These are phyloP conservation scores for Bursaphelenchus mucronatus DNA, from an alignment of 1,140 invertebrate genomes.

Conservation along the genomic window DNA sequence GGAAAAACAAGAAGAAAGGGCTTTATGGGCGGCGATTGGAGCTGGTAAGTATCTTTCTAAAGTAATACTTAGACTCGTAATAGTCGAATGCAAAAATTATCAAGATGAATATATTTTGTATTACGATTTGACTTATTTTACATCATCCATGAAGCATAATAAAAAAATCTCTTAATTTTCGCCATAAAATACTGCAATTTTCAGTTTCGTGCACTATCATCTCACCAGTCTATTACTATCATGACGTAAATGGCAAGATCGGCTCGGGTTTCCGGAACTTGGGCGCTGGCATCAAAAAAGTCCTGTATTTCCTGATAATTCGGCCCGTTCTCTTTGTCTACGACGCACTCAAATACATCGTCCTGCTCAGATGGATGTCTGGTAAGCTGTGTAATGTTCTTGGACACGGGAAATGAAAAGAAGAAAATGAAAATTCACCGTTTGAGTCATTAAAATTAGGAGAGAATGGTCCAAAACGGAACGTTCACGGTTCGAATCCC, in stretches of 20 bases:
- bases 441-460: too few relatives aligned
- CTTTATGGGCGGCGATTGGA: background rate
- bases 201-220: slow-evolving; percentile 9
- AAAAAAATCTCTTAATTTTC: too few relatives aligned
- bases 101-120: background rate
- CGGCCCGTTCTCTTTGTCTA: slow-evolving; percentile 13
- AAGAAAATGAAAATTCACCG: too few relatives aligned
- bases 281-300: slow-evolving; percentile 3
- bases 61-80: too few relatives aligned
- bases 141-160: background rate
- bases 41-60: background rate
- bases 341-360: slow-evolving; percentile 10
- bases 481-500: too few relatives aligned
- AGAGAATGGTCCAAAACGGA: too few relatives aligned
- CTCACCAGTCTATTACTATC: slow-evolving; percentile 13
- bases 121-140: background rate
- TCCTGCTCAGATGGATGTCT: slow-evolving; percentile 13
- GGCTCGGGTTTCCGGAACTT: background rate
- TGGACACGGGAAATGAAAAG: too few relatives aligned
- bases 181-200: background rate
- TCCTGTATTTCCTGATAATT: slow-evolving; percentile 9
- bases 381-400: background rate
- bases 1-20: slow-evolving; percentile 12
- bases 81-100: too few relatives aligned
- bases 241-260: slow-evolving; percentile 18